phyloP scores from a whole-genome alignment of 2,113 vertebrate genomes.

The Elachura formosa region DNA sequence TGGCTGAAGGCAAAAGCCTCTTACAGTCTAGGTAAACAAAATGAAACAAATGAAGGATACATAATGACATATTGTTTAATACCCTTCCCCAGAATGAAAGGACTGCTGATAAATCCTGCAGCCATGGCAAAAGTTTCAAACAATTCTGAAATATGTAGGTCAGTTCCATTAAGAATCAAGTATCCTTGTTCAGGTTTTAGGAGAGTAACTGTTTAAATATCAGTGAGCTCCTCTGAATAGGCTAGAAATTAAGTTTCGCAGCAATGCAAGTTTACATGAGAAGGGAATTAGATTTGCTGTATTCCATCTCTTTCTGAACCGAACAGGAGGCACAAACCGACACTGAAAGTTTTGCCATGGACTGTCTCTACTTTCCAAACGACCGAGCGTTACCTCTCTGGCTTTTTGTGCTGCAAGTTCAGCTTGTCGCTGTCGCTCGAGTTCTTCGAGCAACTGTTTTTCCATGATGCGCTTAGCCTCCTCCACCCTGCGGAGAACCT shows the following conservation, averaged over 20 bases:
- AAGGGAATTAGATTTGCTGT: conserved; percentile 77
- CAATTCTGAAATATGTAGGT: conserved; percentile 77
- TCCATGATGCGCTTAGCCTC: conserved; percentile 99
- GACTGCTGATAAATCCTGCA: conserved; percentile 73
- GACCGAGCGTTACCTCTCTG: conserved; percentile 99
- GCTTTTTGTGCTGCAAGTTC: conserved; percentile 97
- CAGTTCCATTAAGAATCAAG: conserved; percentile 77
- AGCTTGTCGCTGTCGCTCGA: conserved; percentile 97
- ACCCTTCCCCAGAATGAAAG: conserved; percentile 70
- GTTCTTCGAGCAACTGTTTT: conserved; percentile 98
- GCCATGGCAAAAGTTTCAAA: conserved; percentile 93
- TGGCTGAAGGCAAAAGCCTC: conserved; percentile 79
- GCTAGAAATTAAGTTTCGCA: conserved; percentile 77
- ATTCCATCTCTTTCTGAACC: conserved; percentile 79
- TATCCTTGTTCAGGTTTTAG: conserved; percentile 78
- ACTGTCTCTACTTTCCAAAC: conserved; percentile 95
- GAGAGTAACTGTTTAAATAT: conserved; percentile 72
- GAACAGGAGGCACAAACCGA: conserved; percentile 76
- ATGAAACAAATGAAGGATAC: conserved; percentile 73
- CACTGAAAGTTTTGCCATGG: conserved; percentile 90
- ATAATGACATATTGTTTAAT: conserved; percentile 58
- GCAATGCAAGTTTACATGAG: conserved; percentile 75
- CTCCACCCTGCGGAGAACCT: conserved; percentile 96
- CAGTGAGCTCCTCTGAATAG: conserved; percentile 78
- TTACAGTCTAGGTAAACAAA: conserved; percentile 77